Percentiles rank a stretch among this genome's conserved stretches.
Conservation (phyloP, 2,797 vertebrate genomes). For the Channallabes apus region DNA sequence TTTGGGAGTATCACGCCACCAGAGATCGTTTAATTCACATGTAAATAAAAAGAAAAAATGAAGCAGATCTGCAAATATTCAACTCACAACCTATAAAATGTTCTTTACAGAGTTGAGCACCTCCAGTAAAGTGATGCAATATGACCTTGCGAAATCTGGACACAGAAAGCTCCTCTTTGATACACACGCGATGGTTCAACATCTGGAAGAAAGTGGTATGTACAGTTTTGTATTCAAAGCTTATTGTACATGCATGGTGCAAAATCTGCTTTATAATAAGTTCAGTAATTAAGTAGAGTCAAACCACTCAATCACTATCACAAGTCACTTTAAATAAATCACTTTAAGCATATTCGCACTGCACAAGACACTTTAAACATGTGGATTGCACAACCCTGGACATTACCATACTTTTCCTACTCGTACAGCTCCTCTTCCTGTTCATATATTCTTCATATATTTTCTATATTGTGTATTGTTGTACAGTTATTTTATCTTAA, state of each 20-base stretch:
- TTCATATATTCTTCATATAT: too few relatives aligned
- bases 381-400: too few relatives aligned
- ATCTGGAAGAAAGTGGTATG: constrained; percentile 88
- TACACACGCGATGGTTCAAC: constrained; percentile 86
- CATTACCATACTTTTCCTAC: too few relatives aligned
- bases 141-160: constrained; percentile 70
- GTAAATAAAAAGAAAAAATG: background rate
- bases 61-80: background rate
- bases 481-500: too few relatives aligned
- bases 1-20: background rate
- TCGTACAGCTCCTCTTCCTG: too few relatives aligned
- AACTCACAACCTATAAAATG: constrained; percentile 14
- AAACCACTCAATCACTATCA: too few relatives aligned
- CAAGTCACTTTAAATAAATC: too few relatives aligned
- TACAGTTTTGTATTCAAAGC: background rate
- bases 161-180: constrained; percentile 84
- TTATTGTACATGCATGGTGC: background rate
- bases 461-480: too few relatives aligned
- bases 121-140: constrained; percentile 66
- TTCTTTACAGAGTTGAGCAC: constrained; percentile 73
- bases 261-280: background rate
- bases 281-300: background rate
- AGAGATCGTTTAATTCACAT: background rate
- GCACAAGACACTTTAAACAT: too few relatives aligned
- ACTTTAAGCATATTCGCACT: too few relatives aligned